phyloP scores from a whole-genome alignment of 2,888 invertebrate species.

The Patella ulyssiponensis region DNA sequence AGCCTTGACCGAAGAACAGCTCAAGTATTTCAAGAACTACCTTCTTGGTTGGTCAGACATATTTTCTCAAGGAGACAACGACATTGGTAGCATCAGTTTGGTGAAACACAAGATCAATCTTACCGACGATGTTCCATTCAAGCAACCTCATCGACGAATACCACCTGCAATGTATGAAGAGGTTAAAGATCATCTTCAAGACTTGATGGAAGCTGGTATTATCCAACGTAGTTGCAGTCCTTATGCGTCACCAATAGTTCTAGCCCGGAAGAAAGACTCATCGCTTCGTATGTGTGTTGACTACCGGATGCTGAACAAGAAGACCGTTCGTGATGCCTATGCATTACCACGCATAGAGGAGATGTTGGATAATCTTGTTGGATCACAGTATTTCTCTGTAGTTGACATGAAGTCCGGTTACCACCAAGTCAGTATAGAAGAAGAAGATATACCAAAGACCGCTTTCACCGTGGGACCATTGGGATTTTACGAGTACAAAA shows the following conservation, averaged over 20 bases:
- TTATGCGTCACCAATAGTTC: too few species aligned
- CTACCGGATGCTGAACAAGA: too few species aligned
- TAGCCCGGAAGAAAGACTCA: neutral
- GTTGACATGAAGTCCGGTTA: too few species aligned
- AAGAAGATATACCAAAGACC: too few species aligned
- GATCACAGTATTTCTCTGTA: too few species aligned
- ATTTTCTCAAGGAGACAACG: neutral
- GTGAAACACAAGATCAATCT: constrained; percentile 31
- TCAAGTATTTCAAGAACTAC: neutral
- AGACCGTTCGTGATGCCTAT: too few species aligned
- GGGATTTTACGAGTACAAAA: too few species aligned
- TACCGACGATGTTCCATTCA: constrained; percentile 25
- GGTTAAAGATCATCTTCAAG: constrained; percentile 3
- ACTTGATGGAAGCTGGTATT: neutral
- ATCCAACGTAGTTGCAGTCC: neutral
- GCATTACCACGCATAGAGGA: too few species aligned
- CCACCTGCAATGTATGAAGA: neutral
- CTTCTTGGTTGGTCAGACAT: neutral
- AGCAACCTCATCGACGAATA: constrained; percentile 21
- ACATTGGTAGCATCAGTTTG: constrained; percentile 23
- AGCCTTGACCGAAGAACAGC: neutral
- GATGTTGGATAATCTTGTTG: too few species aligned
- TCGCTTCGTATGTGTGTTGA: too few species aligned
- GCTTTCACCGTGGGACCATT: too few species aligned
- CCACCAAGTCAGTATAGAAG: too few species aligned